Evolutionary conservation across 2,888 invertebrate species (phyloP).

Genomic region (Dasypolia templi): DNA sequence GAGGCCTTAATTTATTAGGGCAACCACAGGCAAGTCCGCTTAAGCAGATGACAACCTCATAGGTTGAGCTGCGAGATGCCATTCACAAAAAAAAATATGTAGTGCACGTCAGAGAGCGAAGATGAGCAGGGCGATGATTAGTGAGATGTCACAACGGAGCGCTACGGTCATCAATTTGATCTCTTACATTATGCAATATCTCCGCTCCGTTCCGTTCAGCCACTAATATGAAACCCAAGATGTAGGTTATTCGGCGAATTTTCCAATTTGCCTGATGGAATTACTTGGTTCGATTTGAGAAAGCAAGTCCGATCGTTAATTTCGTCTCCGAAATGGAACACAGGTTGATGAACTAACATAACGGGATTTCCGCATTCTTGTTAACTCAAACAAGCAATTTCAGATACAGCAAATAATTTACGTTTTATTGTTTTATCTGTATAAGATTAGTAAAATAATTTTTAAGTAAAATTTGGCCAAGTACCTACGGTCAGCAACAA

Average conservation of each 20-base stretch:
- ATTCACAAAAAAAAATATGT: too few relatives aligned
- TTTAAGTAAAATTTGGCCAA: not conserved
- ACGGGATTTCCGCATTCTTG: not conserved
- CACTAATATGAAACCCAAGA: slow-evolving; percentile 24
- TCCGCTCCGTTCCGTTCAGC: not conserved
- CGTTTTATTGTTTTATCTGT: not conserved
- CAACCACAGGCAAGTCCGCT: too few relatives aligned
- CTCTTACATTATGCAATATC: not conserved
- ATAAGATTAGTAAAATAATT: not conserved
- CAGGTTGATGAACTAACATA: slow-evolving; percentile 1
- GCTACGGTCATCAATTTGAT: slow-evolving; percentile 7
- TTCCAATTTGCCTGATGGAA: slow-evolving; percentile 41
- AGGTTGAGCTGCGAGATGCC: too few relatives aligned
- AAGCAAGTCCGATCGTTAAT: slow-evolving; percentile 15
- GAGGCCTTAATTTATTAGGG: too few relatives aligned
- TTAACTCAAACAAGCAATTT: not conserved
- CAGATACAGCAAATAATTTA: not conserved
- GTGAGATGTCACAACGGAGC: slow-evolving; percentile 14
- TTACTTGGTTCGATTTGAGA: slow-evolving; percentile 29
- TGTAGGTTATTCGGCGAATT: slow-evolving; percentile 25
- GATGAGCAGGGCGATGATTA: not conserved
- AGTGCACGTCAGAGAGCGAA: not conserved
- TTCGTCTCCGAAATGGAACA: slow-evolving; percentile 16
- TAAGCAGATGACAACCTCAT: too few relatives aligned
- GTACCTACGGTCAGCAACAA: too few relatives aligned